Base-by-base conservation (phyloP, 2,888 invertebrate species). In the Tinea pellionella region DNA sequence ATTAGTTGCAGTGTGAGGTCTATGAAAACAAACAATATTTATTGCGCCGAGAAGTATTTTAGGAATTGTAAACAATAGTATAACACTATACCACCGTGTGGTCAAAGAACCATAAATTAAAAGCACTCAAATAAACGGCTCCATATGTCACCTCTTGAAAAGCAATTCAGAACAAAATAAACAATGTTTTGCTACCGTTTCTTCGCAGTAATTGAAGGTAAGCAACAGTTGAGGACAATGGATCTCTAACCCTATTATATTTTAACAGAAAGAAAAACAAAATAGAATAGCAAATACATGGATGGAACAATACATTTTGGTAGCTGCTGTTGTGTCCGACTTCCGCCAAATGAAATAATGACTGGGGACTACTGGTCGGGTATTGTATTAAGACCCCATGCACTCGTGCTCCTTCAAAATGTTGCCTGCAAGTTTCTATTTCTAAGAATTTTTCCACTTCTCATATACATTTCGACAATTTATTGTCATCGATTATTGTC, bases 171-270 rank as follows among this genome's bases (percentile, higher is more conserved):
- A 72, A 72, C 68, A 77, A 78, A 84, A 82, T 75, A 84, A 81
- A 86, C 80, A 84, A 83, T 81, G 82, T 87, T 85, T 86, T 76
- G 85, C 86, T 81, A 80, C 85, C 74, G 80, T 77, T 74, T 43
- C 29, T 59, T 59, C 67, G 63, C 65, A 70, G 64, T 67, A 70
- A 76, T 74, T 75, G 73, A 72, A 76, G 77, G 75, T 76, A 75
- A 73, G 70, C 66, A 74, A 69, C 79, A 80, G 77, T 75, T 78
- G 80, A 53, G 62, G 69, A 83, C 85, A 86, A 85, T 74, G 70
- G 72, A 68, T 66, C 69, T 71, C 70, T 79, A 81, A 81, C 78
- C 74, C 80, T 74, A 80, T 85, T 85, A 80, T 81, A 73, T 74
- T 74, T 67, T 42, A 68, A 63, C 70, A 67, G 69, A 67, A 71